Base-by-base conservation (phyloP, 1,140 invertebrate genomes). In the Antheraea mylitta region DNA sequence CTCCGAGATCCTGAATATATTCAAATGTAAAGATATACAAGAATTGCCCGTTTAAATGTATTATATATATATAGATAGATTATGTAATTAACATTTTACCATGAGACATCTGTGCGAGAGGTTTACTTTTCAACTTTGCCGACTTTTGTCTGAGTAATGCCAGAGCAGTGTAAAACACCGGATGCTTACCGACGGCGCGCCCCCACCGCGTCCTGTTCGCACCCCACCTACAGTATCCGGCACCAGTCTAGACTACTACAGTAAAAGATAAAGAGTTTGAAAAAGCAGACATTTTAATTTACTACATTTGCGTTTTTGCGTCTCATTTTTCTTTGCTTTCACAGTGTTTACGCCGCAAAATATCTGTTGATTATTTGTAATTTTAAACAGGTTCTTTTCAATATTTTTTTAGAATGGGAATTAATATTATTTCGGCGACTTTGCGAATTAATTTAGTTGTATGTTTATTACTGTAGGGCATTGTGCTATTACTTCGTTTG, bases 181-280 rank as follows among this genome's bases (percentile, higher is more conserved):
- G 61, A 63, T 37, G 61, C 30, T 0, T 11, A 30, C 6, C 61
- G 22, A 0, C 30, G 18, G 5, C 11, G 0, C 61, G 7, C 61
- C 61, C 13, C 30, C 59, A 8, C 16, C 18, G 59, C 59, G 59
- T n/a, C 22, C 19, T 36, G 7, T 63, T 16, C 61, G 11, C 30
- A 36, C 61, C 61, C 19, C 61, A 60, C 18, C 18, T 60, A 18
- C 18, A 22, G 59, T 60, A 22, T 60, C 18, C 59, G 59, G 22
- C 59, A 22, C 59, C 16, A 53, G 16, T 13, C 45, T 53, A 6
- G 45, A n/a, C 1, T 9, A 2, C 11, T 53, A 53, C 13, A 19
- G 19, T 61, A 18, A 10, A 36, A 63, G 30, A 63, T 63, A 63
- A 63, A 63, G 37, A 37, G 60, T 62, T 62, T n/a, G 7, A 10